A percentile compares a stretch with the other conserved stretches of the same genome.
These are phyloP conservation scores for Monomorium pharaonis DNA, from an alignment of 1,140 invertebrate genomes.

Conservation along the genomic window DNA sequence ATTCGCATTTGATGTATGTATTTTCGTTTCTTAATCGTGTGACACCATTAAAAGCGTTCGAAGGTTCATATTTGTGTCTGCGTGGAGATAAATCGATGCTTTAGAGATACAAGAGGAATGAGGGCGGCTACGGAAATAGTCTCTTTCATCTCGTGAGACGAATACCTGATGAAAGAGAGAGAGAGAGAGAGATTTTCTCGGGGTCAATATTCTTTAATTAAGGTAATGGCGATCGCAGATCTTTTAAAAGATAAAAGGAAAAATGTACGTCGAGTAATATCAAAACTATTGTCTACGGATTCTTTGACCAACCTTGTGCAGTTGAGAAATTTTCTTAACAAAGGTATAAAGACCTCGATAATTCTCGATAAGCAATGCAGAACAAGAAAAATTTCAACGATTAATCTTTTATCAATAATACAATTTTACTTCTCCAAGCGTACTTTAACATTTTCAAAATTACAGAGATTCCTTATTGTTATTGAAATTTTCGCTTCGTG, in stretches of 20 bases:
- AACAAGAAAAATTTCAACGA: not conserved
- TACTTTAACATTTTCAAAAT: not conserved
- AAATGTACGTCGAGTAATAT: not conserved
- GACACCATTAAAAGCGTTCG: slow-evolving; percentile 3
- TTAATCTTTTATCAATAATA: not conserved
- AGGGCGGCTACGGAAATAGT: slow-evolving; percentile 8
- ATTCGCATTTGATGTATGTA: not conserved
- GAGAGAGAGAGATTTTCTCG: not conserved
- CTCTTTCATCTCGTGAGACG: slow-evolving; percentile 29
- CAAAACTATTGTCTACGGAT: not conserved
- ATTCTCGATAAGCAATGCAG: not conserved
- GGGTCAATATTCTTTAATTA: slow-evolving; percentile 47
- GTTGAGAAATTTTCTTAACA: not conserved
- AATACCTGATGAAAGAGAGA: not conserved
- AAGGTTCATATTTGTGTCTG: not conserved
- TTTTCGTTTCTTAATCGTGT: not conserved
- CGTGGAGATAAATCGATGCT: slow-evolving; percentile 15
- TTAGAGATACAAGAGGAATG: not conserved
- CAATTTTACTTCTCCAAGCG: not conserved
- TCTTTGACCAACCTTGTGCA: not conserved
- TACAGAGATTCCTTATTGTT: not conserved
- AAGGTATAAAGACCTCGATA: not conserved
- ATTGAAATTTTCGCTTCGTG: not conserved
- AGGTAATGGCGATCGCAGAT: slow-evolving; percentile 21
- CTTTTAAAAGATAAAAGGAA: slow-evolving; percentile 5